These are phyloP conservation scores for Petaurus breviceps DNA, from an alignment of 2,113 vertebrate species.

Conservation along the genomic window DNA sequence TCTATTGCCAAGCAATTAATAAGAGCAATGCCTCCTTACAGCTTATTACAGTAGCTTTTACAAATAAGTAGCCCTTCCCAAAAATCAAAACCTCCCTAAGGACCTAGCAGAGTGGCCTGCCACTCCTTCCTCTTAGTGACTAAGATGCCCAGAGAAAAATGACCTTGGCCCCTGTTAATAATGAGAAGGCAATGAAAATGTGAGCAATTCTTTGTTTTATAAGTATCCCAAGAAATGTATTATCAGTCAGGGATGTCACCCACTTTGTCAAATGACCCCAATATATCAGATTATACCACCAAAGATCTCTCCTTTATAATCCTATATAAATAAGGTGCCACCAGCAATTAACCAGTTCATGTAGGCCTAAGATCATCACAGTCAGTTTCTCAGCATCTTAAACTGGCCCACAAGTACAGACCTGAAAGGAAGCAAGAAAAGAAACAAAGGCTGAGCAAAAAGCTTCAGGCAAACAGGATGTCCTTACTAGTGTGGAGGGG, in stretches of 20 bases:
- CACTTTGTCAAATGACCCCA: slow-evolving; percentile 97
- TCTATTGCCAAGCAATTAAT: background rate
- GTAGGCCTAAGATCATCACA: slow-evolving; percentile 95
- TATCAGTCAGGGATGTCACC: background rate
- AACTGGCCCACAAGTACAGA: slow-evolving; percentile 97
- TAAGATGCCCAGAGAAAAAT: background rate
- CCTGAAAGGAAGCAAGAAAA: slow-evolving; percentile 98
- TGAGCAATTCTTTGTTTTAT: background rate
- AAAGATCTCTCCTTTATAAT: slow-evolving; percentile 96
- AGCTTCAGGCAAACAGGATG: slow-evolving; percentile 94
- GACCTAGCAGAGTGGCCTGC: background rate
- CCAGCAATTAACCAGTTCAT: slow-evolving; percentile 98
- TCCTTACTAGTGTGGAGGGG: slow-evolving; percentile 85
- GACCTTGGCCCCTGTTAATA: background rate
- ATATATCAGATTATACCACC: slow-evolving; percentile 95
- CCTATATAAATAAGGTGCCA: slow-evolving; percentile 88
- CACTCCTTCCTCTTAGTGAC: background rate
- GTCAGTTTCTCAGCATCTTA: slow-evolving; percentile 98
- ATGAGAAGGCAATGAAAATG: background rate
- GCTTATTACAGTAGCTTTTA: background rate
- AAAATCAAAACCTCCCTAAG: background rate
- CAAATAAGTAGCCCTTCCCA: background rate
- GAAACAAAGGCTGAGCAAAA: slow-evolving; percentile 96
- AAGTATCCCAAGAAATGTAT: background rate
- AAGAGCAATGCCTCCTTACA: background rate